Conservation (phyloP, 2,797 vertebrate genomes). For the Emydoidea blandingii region DNA sequence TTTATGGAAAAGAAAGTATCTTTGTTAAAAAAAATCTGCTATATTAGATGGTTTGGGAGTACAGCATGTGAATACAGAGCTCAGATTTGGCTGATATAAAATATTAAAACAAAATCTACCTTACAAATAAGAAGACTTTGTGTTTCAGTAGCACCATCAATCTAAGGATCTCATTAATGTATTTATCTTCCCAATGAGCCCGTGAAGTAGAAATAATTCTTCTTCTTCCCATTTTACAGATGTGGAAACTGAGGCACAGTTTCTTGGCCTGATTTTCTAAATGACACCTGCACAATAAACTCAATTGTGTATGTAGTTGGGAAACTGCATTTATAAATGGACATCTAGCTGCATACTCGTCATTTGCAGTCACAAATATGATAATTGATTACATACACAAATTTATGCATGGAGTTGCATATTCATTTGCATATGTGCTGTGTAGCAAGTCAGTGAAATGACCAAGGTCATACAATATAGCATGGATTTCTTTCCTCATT, state of each 20-base stretch:
- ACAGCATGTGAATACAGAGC: background rate
- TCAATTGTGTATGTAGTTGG: fast-evolving
- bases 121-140: background rate
- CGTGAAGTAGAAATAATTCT: background rate
- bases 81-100: background rate
- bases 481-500: background rate
- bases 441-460: background rate
- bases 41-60: fast-evolving
- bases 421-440: background rate
- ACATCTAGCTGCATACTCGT: fast-evolving
- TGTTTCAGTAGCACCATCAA: constrained; percentile 2
- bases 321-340: fast-evolving
- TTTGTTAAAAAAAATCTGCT: background rate
- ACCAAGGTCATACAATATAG: background rate
- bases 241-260: fast-evolving
- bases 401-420: too few species aligned
- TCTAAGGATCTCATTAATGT: background rate
- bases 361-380: background rate
- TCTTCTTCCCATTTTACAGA: background rate
- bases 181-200: background rate
- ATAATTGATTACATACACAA: background rate
- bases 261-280: background rate
- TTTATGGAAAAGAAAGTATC: constrained; percentile 2
- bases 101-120: background rate
- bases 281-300: fast-evolving